A percentile compares a stretch with the other conserved stretches of the same genome.
Evolutionary conservation across 2,888 invertebrate species (phyloP).

Genomic region (Polydrusus cervinus): DNA sequence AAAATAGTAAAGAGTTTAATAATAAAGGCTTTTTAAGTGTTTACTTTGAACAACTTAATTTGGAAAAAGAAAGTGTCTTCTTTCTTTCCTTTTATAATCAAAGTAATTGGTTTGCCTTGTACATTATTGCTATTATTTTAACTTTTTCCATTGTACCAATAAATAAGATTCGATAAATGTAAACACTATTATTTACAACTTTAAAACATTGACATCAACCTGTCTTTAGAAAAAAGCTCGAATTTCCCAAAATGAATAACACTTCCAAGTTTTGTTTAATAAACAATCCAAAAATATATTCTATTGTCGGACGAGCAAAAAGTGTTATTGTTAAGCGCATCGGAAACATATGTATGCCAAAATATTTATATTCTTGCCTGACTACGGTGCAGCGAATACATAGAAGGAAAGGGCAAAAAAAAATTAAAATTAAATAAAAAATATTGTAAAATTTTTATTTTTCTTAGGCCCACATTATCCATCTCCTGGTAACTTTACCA

Average conservation of each 20-base stretch:
- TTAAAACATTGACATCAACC: conserved; percentile 1
- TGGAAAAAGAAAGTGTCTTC: no score
- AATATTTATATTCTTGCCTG: conserved; percentile 1
- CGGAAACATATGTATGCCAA: conserved; percentile 10
- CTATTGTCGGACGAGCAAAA: conserved; percentile 4
- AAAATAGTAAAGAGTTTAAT: no score
- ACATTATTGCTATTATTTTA: neutral
- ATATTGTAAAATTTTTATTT: no score
- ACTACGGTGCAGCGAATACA: no score
- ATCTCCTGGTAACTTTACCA: no score
- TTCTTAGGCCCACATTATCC: no score
- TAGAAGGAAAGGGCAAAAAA: no score
- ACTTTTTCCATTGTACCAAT: neutral
- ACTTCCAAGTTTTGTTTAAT: conserved; percentile 14
- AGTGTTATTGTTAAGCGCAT: conserved; percentile 17
- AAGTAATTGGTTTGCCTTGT: no score
- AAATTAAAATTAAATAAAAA: no score
- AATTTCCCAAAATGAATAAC: conserved; percentile 13
- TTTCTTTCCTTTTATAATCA: no score
- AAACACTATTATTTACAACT: neutral
- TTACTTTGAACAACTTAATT: no score
- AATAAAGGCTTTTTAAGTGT: no score
- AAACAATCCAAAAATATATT: conserved; percentile 10
- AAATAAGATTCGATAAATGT: neutral
- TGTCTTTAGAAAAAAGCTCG: conserved; percentile 5